Evolutionary conservation across 2,888 invertebrate species (phyloP).

Genomic region (Coleophora flavipennella): DNA sequence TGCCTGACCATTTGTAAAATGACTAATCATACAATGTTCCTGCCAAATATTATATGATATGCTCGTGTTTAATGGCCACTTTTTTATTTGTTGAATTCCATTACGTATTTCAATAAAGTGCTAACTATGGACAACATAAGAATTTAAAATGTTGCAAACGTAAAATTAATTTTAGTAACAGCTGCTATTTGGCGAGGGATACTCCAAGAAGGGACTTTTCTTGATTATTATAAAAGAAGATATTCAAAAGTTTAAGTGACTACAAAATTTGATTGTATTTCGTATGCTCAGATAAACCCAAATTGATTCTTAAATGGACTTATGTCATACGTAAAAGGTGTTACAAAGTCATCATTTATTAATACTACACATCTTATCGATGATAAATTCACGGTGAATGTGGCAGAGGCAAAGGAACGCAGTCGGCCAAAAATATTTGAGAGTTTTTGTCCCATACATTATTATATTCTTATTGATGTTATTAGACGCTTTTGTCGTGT

Average conservation of each 20-base stretch:
- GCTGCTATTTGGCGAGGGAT: too few species aligned
- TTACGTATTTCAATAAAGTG: too few species aligned
- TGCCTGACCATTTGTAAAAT: too few species aligned
- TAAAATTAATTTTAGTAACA: too few species aligned
- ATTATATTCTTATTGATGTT: slow-evolving; percentile 33
- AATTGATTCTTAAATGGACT: slow-evolving; percentile 20
- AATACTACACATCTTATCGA: slow-evolving; percentile 34
- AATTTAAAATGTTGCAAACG: too few species aligned
- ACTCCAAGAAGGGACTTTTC: too few species aligned
- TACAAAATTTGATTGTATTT: slow-evolving; percentile 11
- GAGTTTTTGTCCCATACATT: slow-evolving; percentile 31
- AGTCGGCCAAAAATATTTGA: slow-evolving; percentile 31
- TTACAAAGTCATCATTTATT: slow-evolving; percentile 38
- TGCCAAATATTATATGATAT: too few species aligned
- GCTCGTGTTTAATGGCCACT: too few species aligned
- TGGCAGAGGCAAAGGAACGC: slow-evolving; percentile 38
- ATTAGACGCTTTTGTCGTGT: slow-evolving; percentile 45
- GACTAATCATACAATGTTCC: too few species aligned
- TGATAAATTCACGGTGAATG: slow-evolving; percentile 43
- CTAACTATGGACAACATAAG: too few species aligned
- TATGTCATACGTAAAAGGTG: slow-evolving; percentile 38
- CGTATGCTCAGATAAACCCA: slow-evolving; percentile 20
- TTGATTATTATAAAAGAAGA: too few species aligned
- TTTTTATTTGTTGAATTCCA: too few species aligned
- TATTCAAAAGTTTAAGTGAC: slow-evolving; percentile 2